These are phyloP conservation scores for Callopanchax toddi DNA, from an alignment of 2,113 vertebrate genomes.

Conservation along the genomic window DNA sequence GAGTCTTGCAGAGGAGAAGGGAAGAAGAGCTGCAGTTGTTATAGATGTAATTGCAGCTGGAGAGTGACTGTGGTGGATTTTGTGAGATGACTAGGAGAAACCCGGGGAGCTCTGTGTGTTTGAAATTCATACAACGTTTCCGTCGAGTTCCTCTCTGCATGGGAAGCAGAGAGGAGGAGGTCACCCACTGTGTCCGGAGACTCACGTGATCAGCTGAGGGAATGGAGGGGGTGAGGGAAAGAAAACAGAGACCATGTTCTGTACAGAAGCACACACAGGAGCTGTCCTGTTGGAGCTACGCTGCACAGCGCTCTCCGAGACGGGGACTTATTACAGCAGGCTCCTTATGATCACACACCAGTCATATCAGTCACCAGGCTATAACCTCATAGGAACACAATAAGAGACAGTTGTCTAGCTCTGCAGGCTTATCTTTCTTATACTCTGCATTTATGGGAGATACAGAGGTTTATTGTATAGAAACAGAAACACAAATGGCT, in stretches of 20 bases:
- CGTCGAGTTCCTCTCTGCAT: conserved; percentile 54
- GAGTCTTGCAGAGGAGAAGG: not conserved
- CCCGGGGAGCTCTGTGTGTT: conserved; percentile 23
- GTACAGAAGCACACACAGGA: conserved; percentile 24
- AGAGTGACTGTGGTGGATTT: conserved; percentile 10
- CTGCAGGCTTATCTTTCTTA: not conserved
- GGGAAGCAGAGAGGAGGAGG: conserved; percentile 55
- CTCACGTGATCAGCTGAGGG: conserved; percentile 61
- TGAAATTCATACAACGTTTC: conserved; percentile 56
- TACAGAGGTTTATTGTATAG: not conserved
- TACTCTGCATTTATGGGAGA: conserved; percentile 1
- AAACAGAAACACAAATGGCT: not conserved
- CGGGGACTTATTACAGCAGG: conserved; percentile 11
- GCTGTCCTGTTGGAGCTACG: conserved; percentile 9
- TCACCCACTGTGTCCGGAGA: conserved; percentile 60
- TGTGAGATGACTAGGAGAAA: conserved; percentile 13
- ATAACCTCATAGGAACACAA: conserved; percentile 33
- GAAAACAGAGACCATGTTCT: conserved; percentile 54
- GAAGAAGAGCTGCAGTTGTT: not conserved
- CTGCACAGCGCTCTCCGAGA: not conserved
- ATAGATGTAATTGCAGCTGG: not conserved
- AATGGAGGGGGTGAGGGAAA: conserved; percentile 23
- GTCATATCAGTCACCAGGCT: conserved; percentile 15
- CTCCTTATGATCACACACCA: conserved; percentile 26
- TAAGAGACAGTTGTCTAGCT: conserved; percentile 15